Evolutionary conservation across 2,888 invertebrate species (phyloP).

Genomic region (Zaprionus lineosus): DNA sequence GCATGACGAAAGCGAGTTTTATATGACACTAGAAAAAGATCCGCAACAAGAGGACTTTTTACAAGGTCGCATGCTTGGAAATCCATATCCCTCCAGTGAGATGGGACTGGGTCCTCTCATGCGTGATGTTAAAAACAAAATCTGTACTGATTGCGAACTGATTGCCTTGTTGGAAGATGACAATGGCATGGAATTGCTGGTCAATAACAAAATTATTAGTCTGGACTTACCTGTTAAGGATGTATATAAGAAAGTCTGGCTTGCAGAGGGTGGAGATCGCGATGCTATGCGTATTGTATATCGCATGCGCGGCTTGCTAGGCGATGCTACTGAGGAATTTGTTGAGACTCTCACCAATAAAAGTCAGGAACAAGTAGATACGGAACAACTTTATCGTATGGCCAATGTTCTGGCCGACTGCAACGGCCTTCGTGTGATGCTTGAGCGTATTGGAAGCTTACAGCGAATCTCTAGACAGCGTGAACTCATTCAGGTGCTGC

Average conservation of each 20-base stretch:
- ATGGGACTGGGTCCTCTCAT: constrained; percentile 97
- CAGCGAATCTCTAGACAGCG: constrained; percentile 93
- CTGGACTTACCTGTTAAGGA: constrained; percentile 97
- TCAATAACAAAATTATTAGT: constrained; percentile 99
- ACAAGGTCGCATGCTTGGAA: constrained; percentile 97
- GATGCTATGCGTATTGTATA: constrained; percentile 99
- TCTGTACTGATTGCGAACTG: constrained; percentile 98
- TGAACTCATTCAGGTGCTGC: constrained; percentile 92
- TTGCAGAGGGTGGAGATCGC: constrained; percentile 93
- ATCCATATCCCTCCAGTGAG: constrained; percentile 97
- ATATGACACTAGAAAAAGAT: constrained; percentile 97
- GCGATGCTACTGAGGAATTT: constrained; percentile 99
- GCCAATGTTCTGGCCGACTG: constrained; percentile 92
- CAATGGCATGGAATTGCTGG: constrained; percentile 98
- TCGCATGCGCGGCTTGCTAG: constrained; percentile 97
- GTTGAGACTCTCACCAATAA: constrained; percentile 95
- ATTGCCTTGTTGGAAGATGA: constrained; percentile 99
- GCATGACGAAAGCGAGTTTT: constrained; percentile 98
- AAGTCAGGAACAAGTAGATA: constrained; percentile 93
- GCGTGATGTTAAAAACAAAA: constrained; percentile 99
- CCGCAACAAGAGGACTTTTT: constrained; percentile 99
- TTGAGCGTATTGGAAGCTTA: constrained; percentile 92
- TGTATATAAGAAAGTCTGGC: constrained; percentile 92
- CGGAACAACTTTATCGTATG: constrained; percentile 96
- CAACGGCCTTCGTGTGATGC: constrained; percentile 89